phyloP scores from a whole-genome alignment of 2,113 vertebrate species.

The Silurus asotus region DNA sequence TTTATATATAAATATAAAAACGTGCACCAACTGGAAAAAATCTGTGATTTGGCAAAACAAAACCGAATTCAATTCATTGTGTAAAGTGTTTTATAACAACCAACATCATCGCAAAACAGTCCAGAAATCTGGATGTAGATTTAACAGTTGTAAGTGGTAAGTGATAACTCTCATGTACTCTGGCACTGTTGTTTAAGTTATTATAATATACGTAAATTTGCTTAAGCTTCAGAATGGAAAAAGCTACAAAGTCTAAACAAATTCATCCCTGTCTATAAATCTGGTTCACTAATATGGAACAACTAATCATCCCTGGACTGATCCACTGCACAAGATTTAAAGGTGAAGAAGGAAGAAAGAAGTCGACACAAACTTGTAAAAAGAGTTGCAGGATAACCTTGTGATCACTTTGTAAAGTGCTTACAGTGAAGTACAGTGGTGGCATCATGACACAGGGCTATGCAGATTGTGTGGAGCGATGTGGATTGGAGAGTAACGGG shows the following conservation, averaged over 20 bases:
- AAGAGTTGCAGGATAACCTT: not conserved
- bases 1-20: no score
- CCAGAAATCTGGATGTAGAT: not conserved
- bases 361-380: not conserved
- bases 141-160: not conserved
- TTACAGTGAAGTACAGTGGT: not conserved
- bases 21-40: not conserved
- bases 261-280: no score
- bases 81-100: not conserved
- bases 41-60: not conserved
- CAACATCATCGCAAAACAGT: not conserved
- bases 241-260: not conserved
- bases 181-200: no score
- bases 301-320: not conserved
- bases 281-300: not conserved
- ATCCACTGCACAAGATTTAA: not conserved
- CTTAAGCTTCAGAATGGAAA: not conserved
- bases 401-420: no score
- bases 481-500: not conserved
- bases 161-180: no score
- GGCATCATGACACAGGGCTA: not conserved
- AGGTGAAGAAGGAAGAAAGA: not conserved
- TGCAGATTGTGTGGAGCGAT: not conserved
- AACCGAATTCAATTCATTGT: not conserved
- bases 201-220: no score